phyloP scores from a whole-genome alignment of 1,140 invertebrate genomes.

The Xylocopa sonorina region DNA sequence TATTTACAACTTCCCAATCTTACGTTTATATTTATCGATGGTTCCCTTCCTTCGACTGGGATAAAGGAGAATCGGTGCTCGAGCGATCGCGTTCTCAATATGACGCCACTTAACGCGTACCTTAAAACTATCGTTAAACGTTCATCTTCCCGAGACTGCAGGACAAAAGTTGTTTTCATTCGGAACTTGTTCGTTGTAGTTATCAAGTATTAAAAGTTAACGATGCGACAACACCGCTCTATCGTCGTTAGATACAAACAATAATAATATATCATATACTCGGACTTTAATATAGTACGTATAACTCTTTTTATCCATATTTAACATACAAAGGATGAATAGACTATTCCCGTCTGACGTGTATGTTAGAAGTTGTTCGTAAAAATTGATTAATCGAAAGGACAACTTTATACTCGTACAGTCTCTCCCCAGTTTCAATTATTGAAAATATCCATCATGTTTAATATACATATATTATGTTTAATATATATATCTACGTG shows the following conservation, averaged over 20 bases:
- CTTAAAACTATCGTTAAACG: slow-evolving; percentile 61
- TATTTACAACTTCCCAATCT: slow-evolving; percentile 72
- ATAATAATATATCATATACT: not conserved
- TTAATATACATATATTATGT: slow-evolving; percentile 35
- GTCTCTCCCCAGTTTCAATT: slow-evolving; percentile 43
- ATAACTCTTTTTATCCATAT: not conserved
- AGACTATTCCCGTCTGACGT: too few species aligned
- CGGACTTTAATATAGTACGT: not conserved
- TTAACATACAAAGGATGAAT: not conserved
- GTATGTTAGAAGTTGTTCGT: not conserved
- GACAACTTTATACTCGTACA: slow-evolving; percentile 55
- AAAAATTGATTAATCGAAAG: slow-evolving; percentile 15
- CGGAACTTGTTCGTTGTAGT: slow-evolving; percentile 48
- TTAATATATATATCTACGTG: slow-evolving; percentile 45
- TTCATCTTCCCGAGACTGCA: slow-evolving; percentile 57
- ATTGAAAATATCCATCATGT: slow-evolving; percentile 55
- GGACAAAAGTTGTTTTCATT: slow-evolving; percentile 52
- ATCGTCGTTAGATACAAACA: slow-evolving; percentile 26
- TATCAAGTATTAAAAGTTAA: slow-evolving; percentile 27
- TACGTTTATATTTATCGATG: slow-evolving; percentile 25
- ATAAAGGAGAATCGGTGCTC: slow-evolving; percentile 26
- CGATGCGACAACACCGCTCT: slow-evolving; percentile 1
- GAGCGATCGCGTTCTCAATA: slow-evolving; percentile 30
- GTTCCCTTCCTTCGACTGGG: slow-evolving; percentile 36
- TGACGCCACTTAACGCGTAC: slow-evolving; percentile 55